These are phyloP conservation scores for Lamproptera curius DNA, from an alignment of 2,888 invertebrate species.

Conservation along the genomic window DNA sequence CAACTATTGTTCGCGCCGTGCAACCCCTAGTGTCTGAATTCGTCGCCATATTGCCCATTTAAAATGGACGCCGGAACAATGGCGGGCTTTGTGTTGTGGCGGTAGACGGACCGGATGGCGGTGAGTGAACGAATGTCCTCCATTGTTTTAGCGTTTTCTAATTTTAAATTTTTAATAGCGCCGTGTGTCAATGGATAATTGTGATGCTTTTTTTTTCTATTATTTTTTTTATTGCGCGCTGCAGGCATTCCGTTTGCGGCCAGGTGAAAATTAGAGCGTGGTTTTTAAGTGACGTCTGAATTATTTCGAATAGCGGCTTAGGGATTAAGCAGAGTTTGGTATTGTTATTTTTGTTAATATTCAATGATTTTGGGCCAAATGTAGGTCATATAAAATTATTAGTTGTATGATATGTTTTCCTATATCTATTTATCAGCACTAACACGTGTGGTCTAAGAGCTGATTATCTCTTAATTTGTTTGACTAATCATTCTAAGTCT, in stretches of 20 bases:
- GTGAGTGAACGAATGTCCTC: conserved; percentile 54
- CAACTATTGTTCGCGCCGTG: conserved; percentile 15
- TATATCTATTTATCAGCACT: no score
- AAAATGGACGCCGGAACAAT: conserved; percentile 75
- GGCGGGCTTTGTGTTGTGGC: conserved; percentile 57
- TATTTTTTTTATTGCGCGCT: conserved; percentile 19
- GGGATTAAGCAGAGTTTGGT: no score
- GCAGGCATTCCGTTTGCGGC: conserved; percentile 15
- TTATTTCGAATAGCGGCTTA: no score
- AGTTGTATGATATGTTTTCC: no score
- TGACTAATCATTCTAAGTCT: no score
- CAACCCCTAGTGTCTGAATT: conserved; percentile 41
- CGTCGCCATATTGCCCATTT: conserved; percentile 75
- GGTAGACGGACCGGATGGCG: conserved; percentile 52
- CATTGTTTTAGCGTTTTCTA: conserved; percentile 67
- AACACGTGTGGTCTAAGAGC: no score
- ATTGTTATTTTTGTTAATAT: no score
- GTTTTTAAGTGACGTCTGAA: conserved; percentile 14
- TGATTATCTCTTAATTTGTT: no score
- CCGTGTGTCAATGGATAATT: conserved; percentile 31
- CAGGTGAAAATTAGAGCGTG: conserved; percentile 11
- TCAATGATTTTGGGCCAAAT: no score
- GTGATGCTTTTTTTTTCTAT: conserved; percentile 24
- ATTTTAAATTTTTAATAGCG: conserved; percentile 51
- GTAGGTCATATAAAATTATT: no score